phyloP scores from a whole-genome alignment of 2,888 invertebrate genomes.

The Horisme vitalbata region DNA sequence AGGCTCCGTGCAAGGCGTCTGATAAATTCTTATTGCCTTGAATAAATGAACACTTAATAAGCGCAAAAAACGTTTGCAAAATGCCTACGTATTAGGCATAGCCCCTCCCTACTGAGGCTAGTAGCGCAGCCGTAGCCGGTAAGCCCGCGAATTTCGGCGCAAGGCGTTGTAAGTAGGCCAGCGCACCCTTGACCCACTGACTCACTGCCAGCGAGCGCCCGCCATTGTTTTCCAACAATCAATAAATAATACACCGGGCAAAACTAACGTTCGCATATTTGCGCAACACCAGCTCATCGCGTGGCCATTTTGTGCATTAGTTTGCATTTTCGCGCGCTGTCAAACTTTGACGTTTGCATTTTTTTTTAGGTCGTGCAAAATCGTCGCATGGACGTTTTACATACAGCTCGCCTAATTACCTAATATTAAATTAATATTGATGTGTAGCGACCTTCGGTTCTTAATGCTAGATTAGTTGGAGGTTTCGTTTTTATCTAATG shows the following conservation, averaged over 20 bases:
- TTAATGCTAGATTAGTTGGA: conserved; percentile 52
- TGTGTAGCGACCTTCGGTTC: conserved; percentile 54
- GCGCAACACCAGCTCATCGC: conserved; percentile 67
- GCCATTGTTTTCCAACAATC: conserved; percentile 82
- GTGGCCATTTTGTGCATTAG: conserved; percentile 48
- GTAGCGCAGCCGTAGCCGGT: conserved; percentile 75
- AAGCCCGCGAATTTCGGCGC: conserved; percentile 76
- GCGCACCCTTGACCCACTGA: conserved; percentile 80
- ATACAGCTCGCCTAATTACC: conserved; percentile 42
- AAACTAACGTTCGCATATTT: conserved; percentile 69
- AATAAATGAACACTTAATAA: conserved; percentile 9
- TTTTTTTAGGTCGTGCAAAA: conserved; percentile 51
- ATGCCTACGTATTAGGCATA: conserved; percentile 17
- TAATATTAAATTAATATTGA: conserved; percentile 57
- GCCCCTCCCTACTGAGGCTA: conserved; percentile 72
- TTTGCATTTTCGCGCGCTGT: conserved; percentile 58
- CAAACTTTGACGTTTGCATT: conserved; percentile 48
- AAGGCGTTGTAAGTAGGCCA: conserved; percentile 75
- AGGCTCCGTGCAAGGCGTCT: neutral
- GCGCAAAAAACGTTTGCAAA: conserved; percentile 20
- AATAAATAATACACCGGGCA: conserved; percentile 78
- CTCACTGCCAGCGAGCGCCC: conserved; percentile 76
- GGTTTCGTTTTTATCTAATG: conserved; percentile 36
- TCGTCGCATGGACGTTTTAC: conserved; percentile 36
- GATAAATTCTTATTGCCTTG: conserved; percentile 4